phyloP scores from a whole-genome alignment of 2,888 invertebrate species.

The Lissonota sp. region DNA sequence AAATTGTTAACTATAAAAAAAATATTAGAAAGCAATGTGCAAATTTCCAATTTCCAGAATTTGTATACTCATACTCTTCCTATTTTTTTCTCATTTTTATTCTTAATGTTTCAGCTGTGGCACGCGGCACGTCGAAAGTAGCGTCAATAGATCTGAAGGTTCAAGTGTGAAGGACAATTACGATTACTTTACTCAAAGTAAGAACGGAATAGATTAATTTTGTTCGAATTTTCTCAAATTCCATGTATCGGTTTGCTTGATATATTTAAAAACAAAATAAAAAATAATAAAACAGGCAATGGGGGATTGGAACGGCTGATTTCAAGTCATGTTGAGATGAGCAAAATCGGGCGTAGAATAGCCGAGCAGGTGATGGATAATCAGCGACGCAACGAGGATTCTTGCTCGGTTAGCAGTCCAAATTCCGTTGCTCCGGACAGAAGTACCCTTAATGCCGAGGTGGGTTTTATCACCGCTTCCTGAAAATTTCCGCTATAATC shows the following conservation, averaged over 20 bases:
- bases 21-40: too few relatives aligned
- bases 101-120: conserved; percentile 85
- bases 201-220: too few relatives aligned
- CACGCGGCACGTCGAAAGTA: conserved; percentile 84
- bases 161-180: conserved; percentile 84
- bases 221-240: conserved; percentile 18
- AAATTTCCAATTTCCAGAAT: too few relatives aligned
- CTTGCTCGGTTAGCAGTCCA: conserved; percentile 84
- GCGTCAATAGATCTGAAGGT: conserved; percentile 83
- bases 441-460: conserved; percentile 80
- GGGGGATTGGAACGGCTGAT: conserved; percentile 89
- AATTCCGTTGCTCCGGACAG: conserved; percentile 83
- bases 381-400: conserved; percentile 85
- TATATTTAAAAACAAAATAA: too few relatives aligned
- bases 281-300: conserved; percentile 83
- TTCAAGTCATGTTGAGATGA: conserved; percentile 91
- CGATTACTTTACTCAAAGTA: conserved; percentile 86
- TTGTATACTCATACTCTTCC: too few relatives aligned
- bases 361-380: conserved; percentile 91
- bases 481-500: too few relatives aligned
- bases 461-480: too few relatives aligned
- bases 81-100: too few relatives aligned
- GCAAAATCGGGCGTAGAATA: conserved; percentile 93
- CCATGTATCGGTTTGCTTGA: too few relatives aligned
- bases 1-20: too few relatives aligned